Percentiles rank a stretch among this genome's conserved stretches.
Evolutionary conservation across 2,797 vertebrate species (phyloP).

Genomic region (Amblyraja radiata): DNA sequence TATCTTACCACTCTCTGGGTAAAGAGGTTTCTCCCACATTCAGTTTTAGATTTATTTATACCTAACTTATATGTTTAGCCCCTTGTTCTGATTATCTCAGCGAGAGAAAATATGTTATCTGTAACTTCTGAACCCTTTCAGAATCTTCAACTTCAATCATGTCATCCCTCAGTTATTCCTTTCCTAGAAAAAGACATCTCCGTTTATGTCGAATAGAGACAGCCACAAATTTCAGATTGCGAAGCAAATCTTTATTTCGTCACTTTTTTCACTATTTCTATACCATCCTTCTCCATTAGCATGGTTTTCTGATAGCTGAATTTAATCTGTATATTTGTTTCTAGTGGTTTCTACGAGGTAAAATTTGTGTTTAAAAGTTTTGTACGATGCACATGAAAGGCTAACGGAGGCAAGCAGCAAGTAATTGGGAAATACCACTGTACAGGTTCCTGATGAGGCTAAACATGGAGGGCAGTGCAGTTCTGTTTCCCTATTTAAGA

Average conservation of each 20-base stretch:
- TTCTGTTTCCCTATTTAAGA: too few species aligned
- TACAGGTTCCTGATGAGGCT: too few species aligned
- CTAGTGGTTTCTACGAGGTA: background rate
- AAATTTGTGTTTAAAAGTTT: too few species aligned
- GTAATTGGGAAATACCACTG: too few species aligned
- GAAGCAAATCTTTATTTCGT: background rate
- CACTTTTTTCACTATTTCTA: background rate
- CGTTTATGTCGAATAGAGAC: background rate
- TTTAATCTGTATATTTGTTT: background rate
- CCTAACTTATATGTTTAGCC: background rate
- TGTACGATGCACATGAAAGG: background rate
- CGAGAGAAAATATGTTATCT: background rate
- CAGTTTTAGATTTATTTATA: background rate
- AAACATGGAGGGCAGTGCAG: too few species aligned
- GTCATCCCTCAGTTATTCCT: background rate
- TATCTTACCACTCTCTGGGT: background rate
- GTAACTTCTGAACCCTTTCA: background rate
- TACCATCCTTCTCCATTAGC: background rate
- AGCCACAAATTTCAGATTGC: background rate
- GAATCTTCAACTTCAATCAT: background rate
- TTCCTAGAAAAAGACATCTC: background rate
- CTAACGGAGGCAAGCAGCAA: too few species aligned
- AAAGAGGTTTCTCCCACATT: background rate
- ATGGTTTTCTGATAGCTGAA: background rate
- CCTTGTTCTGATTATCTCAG: background rate